Conservation (phyloP, 2,113 vertebrate species). For the Erythrocercus mccallii region DNA sequence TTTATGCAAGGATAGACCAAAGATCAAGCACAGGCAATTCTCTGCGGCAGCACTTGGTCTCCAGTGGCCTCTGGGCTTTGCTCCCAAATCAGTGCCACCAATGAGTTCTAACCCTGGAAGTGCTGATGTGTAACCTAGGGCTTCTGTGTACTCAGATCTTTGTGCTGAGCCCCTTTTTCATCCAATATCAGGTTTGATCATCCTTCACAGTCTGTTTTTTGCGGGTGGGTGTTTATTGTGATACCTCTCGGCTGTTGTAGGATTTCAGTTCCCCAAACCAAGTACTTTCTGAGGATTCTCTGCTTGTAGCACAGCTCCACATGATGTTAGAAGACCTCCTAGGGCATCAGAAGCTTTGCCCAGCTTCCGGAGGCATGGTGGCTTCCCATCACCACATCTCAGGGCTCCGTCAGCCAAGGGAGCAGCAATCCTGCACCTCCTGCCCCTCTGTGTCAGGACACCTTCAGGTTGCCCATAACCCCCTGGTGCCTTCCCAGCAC, state of each 20-base stretch:
- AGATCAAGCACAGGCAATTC: background rate
- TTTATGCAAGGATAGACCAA: background rate
- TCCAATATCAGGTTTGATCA: background rate
- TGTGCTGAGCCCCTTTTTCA: conserved; percentile 3
- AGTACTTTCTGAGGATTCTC: background rate
- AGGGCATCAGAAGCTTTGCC: background rate
- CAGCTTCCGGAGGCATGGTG: background rate
- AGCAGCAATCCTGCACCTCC: background rate
- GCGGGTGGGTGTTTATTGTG: background rate
- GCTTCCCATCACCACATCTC: background rate
- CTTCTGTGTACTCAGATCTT: background rate
- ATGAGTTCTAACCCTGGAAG: background rate
- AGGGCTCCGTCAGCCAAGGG: background rate
- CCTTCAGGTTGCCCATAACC: background rate
- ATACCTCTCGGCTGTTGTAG: background rate
- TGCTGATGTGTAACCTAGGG: background rate
- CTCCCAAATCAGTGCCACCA: background rate
- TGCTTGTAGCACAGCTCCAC: background rate
- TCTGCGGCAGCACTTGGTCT: background rate
- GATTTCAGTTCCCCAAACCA: conserved; percentile 24
- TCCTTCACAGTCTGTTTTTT: background rate
- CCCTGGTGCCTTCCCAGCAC: background rate
- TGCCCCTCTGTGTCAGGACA: background rate
- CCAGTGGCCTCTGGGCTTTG: background rate
- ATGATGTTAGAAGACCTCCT: background rate